A percentile compares a stretch with the other conserved stretches of the same genome.
These are phyloP conservation scores for Kryptolebias marmoratus DNA, from an alignment of 2,113 vertebrate species.

Conservation along the genomic window DNA sequence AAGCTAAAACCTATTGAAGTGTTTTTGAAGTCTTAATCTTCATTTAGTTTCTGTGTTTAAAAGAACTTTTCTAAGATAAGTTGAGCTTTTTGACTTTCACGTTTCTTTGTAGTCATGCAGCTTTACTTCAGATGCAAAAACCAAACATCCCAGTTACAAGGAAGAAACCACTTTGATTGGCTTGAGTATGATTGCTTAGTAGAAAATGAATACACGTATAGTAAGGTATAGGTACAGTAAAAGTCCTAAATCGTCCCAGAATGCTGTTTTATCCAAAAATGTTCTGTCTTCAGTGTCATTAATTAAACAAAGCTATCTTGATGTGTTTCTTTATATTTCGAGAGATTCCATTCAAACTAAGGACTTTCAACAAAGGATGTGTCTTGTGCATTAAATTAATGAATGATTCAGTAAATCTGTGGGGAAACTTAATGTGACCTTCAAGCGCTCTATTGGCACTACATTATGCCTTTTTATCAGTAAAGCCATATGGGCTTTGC, in stretches of 20 bases:
- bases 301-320: background rate
- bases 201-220: background rate
- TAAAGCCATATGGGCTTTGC: too few relatives aligned
- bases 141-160: background rate
- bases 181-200: background rate
- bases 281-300: background rate
- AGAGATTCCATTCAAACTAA: background rate
- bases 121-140: conserved; percentile 1
- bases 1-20: conserved; percentile 1
- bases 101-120: conserved; percentile 4
- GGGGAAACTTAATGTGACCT: too few relatives aligned
- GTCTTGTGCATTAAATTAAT: too few relatives aligned
- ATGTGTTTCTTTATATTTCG: background rate
- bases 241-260: background rate
- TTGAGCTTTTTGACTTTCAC: background rate
- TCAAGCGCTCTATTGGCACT: too few relatives aligned
- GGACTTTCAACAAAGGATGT: too few relatives aligned
- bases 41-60: background rate
- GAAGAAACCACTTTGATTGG: conserved; percentile 36
- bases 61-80: background rate
- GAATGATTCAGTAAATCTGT: too few relatives aligned
- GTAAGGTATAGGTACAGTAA: too few relatives aligned
- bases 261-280: background rate
- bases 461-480: too few relatives aligned
- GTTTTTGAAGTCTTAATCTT: background rate